Evolutionary conservation across 2,113 vertebrate species (phyloP).

Genomic region (Dunckerocampus dactyliophorus): DNA sequence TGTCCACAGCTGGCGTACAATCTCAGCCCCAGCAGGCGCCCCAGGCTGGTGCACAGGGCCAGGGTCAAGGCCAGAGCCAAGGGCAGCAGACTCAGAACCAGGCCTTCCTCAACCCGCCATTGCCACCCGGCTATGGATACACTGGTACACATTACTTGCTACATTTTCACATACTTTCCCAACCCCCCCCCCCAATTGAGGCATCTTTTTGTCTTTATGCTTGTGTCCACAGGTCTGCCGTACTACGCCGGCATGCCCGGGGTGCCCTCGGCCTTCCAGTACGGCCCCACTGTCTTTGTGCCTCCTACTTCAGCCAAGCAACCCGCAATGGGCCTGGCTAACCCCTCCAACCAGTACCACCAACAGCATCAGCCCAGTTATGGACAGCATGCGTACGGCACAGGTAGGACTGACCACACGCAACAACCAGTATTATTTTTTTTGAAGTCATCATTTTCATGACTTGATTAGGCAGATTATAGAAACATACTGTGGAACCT

Average conservation of each 20-base stretch:
- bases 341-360: constrained; percentile 82
- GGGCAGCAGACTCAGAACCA: constrained; percentile 87
- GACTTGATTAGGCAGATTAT: too few species aligned
- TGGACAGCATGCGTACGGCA: constrained; percentile 82
- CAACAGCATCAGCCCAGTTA: constrained; percentile 87
- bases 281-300: constrained; percentile 92
- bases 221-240: constrained; percentile 73
- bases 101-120: constrained; percentile 86
- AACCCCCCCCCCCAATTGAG: background rate
- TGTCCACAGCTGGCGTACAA: constrained; percentile 80
- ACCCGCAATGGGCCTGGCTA: constrained; percentile 80
- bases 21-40: constrained; percentile 77
- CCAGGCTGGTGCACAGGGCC: constrained; percentile 60
- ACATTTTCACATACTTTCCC: background rate
- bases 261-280: constrained; percentile 92
- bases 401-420: constrained; percentile 72
- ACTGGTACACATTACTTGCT: constrained; percentile 62
- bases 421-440: background rate
- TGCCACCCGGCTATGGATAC: constrained; percentile 95
- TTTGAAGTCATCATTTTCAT: background rate
- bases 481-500: too few species aligned
- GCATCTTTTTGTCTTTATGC: background rate
- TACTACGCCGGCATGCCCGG: constrained; percentile 88
- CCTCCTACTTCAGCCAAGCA: constrained; percentile 91
- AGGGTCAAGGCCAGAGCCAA: constrained; percentile 80